A percentile compares a stretch with the other conserved stretches of the same genome.
These are phyloP conservation scores for Brevimyrus niger DNA, from an alignment of 2,113 vertebrate genomes.

Conservation along the genomic window DNA sequence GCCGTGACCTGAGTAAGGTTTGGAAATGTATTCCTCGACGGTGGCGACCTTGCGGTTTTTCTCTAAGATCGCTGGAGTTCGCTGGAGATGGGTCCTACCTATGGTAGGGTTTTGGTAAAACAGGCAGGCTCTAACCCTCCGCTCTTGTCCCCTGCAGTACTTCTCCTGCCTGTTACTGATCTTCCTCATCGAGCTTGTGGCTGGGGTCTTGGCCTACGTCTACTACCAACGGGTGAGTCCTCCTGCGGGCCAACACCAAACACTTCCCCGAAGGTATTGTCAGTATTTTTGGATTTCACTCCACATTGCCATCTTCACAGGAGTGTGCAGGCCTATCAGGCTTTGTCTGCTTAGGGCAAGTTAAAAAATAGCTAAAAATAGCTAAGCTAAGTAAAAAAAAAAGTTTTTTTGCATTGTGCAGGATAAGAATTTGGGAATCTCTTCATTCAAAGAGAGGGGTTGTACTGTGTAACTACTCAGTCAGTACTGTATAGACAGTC, in stretches of 20 bases:
- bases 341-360: background rate
- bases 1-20: background rate
- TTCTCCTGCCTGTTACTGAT: constrained; percentile 70
- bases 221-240: constrained; percentile 74
- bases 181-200: constrained; percentile 76
- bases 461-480: background rate
- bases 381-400: too few species aligned
- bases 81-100: background rate
- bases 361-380: too few species aligned
- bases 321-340: background rate
- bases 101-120: background rate
- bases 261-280: background rate
- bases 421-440: background rate
- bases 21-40: background rate
- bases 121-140: background rate
- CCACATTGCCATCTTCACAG: background rate
- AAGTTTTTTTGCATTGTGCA: background rate
- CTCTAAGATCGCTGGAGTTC: background rate
- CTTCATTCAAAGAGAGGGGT: background rate
- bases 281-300: background rate
- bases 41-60: background rate
- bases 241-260: background rate
- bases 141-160: constrained; percentile 51
- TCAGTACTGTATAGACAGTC: background rate
- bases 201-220: constrained; percentile 73